Percentiles rank a stretch among this genome's conserved stretches.
Evolutionary conservation across 2,888 invertebrate genomes (phyloP).

Genomic region (Girardia tigrina): DNA sequence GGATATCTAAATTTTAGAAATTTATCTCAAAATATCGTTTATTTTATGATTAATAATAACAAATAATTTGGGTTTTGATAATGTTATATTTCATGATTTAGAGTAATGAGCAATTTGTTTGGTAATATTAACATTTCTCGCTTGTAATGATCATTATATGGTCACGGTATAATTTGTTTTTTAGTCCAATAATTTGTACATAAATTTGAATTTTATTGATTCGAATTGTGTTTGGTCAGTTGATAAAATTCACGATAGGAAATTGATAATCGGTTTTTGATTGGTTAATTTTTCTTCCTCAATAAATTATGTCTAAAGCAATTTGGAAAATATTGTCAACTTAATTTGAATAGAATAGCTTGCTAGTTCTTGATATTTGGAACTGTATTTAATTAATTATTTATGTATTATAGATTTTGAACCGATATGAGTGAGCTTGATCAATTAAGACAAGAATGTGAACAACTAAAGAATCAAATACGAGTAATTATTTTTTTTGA

Average conservation of each 20-base stretch:
- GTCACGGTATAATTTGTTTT: too few species aligned
- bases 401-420: not conserved
- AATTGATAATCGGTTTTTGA: not conserved
- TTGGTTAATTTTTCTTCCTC: not conserved
- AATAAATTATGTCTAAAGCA: not conserved
- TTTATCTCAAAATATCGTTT: too few species aligned
- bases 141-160: too few species aligned
- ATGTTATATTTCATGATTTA: too few species aligned
- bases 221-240: not conserved
- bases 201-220: too few species aligned
- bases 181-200: too few species aligned
- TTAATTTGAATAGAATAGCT: not conserved
- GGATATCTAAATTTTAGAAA: too few species aligned
- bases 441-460: conserved; percentile 94
- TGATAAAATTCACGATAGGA: not conserved
- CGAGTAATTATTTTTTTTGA: conserved; percentile 61
- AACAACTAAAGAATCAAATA: conserved; percentile 96
- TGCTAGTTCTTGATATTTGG: not conserved
- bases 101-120: too few species aligned
- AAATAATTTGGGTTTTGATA: too few species aligned
- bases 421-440: conserved; percentile 53
- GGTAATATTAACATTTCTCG: too few species aligned
- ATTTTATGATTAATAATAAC: too few species aligned
- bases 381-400: not conserved
- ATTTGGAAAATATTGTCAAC: conserved; percentile 10